These are phyloP conservation scores for Vulpes ferrilata DNA, from an alignment of 2,113 vertebrate species.

Conservation along the genomic window DNA sequence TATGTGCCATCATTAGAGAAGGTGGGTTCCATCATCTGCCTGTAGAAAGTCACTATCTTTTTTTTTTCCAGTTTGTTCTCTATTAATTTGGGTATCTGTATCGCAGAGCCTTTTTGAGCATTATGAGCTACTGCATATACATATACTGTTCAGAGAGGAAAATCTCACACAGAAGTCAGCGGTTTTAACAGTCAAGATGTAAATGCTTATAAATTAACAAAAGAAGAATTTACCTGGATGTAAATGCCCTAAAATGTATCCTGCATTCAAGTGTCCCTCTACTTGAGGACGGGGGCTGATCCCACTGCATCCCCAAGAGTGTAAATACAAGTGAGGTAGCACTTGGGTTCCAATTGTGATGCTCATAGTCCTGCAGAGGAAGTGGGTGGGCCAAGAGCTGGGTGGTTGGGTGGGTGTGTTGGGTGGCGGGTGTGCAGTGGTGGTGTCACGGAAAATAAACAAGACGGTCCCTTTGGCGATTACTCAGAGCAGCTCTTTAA, in stretches of 20 bases:
- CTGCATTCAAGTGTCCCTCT: too few relatives aligned
- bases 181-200: neutral
- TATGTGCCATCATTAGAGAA: neutral
- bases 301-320: neutral
- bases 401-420: neutral
- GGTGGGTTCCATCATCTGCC: neutral
- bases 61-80: neutral
- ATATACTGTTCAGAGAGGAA: neutral
- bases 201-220: constrained; percentile 9
- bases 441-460: neutral
- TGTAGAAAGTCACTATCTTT: neutral
- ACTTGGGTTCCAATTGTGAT: neutral
- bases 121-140: neutral
- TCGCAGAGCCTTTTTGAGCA: neutral
- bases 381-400: neutral
- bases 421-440: too few relatives aligned
- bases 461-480: neutral
- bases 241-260: neutral
- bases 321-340: neutral
- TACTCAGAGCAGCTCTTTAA: neutral
- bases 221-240: neutral
- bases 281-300: neutral
- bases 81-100: neutral
- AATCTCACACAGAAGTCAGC: neutral
- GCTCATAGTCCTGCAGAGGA: neutral